Conservation (phyloP, 2,113 vertebrate genomes). For the Oncorhynchus masou region DNA sequence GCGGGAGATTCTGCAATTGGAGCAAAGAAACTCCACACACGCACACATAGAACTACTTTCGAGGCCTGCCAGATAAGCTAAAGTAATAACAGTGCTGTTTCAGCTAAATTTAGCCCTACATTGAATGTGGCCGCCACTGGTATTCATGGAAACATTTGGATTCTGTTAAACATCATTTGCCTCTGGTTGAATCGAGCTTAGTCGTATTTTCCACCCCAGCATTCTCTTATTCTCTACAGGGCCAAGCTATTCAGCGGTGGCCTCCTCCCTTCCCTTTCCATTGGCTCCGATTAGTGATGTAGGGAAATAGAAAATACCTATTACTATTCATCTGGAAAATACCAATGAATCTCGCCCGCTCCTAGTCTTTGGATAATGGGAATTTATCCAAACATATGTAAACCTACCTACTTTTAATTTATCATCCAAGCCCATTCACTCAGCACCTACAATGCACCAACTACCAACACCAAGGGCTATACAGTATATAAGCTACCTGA, state of each 20-base stretch:
- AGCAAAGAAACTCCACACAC: constrained; percentile 19
- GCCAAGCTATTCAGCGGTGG: neutral
- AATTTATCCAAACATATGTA: too few species aligned
- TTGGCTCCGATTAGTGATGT: constrained; percentile 21
- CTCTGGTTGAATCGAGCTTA: constrained; percentile 55
- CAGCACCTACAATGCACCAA: too few species aligned
- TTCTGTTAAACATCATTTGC: constrained; percentile 25
- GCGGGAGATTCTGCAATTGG: constrained; percentile 47
- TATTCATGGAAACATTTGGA: constrained; percentile 66
- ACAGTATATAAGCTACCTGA: too few species aligned
- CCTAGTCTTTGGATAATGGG: too few species aligned
- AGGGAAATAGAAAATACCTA: constrained; percentile 14
- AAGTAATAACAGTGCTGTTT: constrained; percentile 71
- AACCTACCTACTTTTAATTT: too few species aligned
- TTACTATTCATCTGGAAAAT: constrained; percentile 21
- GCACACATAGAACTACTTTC: constrained; percentile 26
- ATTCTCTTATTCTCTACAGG: neutral
- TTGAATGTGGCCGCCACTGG: constrained; percentile 63
- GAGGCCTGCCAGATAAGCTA: constrained; percentile 67
- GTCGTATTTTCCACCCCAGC: constrained; percentile 38
- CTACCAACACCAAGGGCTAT: too few species aligned
- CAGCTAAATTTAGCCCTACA: constrained; percentile 73
- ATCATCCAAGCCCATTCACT: too few species aligned
- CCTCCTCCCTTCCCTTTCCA: neutral
- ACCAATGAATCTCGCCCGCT: neutral